These are phyloP conservation scores for Diachasmimorpha longicaudata DNA, from an alignment of 1,140 invertebrate genomes.

Conservation along the genomic window DNA sequence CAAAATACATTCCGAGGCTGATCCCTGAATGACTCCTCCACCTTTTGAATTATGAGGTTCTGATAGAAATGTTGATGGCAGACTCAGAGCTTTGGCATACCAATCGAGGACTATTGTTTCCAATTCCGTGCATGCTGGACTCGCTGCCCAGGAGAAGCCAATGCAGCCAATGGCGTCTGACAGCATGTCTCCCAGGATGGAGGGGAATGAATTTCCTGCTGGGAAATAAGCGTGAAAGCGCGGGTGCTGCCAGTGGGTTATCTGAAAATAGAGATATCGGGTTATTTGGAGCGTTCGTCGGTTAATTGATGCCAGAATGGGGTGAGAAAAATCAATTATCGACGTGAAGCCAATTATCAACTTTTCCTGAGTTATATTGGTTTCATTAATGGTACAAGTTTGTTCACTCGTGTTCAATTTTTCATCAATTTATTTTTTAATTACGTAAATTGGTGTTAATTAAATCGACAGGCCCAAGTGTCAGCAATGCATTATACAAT, in stretches of 20 bases:
- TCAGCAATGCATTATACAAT: no score
- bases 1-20: conserved; percentile 87
- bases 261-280: conserved; percentile 59
- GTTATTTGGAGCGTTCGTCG: conserved; percentile 4
- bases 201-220: conserved; percentile 92
- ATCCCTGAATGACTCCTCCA: conserved; percentile 81
- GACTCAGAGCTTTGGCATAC: conserved; percentile 67
- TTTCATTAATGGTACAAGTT: neutral
- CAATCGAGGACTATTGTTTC: conserved; percentile 79
- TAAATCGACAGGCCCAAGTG: no score
- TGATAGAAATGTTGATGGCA: conserved; percentile 65
- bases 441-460: neutral
- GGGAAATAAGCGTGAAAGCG: conserved; percentile 97
- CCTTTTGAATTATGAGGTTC: conserved; percentile 67
- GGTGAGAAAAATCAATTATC: neutral
- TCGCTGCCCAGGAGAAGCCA: conserved; percentile 94
- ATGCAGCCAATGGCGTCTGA: conserved; percentile 90
- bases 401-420: neutral
- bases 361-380: neutral
- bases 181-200: conserved; percentile 92
- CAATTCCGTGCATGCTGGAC: conserved; percentile 84
- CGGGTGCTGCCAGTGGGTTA: conserved; percentile 97
- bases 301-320: neutral
- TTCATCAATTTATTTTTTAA: neutral
- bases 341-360: neutral